A percentile compares a stretch with the other conserved stretches of the same genome.
phyloP scores from a whole-genome alignment of 2,888 invertebrate genomes.

The Odontothrips loti region DNA sequence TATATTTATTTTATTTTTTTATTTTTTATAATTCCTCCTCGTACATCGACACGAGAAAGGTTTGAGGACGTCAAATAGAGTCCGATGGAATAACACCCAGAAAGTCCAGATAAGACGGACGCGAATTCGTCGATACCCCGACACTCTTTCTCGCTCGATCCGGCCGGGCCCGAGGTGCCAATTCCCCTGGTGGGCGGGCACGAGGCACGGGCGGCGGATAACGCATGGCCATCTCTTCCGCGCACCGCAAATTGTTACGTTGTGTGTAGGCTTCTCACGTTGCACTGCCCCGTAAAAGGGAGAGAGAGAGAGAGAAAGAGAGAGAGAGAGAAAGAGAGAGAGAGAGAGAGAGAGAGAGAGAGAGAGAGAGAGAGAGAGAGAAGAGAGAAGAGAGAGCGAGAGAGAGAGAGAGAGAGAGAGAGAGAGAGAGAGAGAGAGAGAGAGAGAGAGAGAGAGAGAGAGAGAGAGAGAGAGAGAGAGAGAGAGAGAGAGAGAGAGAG shows the following conservation, averaged over 20 bases:
- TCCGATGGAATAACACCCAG: no score
- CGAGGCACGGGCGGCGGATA: no score
- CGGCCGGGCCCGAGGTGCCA: not conserved
- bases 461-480: no score
- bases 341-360: not conserved
- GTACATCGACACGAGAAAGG: no score
- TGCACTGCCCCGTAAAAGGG: not conserved
- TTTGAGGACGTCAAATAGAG: no score
- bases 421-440: not conserved
- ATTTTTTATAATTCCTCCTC: no score
- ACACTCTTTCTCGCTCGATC: not conserved
- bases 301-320: no score
- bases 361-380: no score
- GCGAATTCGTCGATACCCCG: not conserved
- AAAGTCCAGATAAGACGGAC: no score
- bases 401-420: not conserved
- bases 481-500: not conserved
- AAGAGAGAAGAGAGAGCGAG: no score
- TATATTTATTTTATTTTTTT: no score
- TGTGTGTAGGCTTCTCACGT: slow-evolving; percentile 5
- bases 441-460: no score
- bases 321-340: not conserved
- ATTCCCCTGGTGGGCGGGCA: not conserved
- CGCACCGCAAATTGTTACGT: not conserved
- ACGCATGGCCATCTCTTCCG: not conserved